These are phyloP conservation scores for Chaetura pelagica DNA, from an alignment of 2,113 vertebrate species.

Conservation along the genomic window DNA sequence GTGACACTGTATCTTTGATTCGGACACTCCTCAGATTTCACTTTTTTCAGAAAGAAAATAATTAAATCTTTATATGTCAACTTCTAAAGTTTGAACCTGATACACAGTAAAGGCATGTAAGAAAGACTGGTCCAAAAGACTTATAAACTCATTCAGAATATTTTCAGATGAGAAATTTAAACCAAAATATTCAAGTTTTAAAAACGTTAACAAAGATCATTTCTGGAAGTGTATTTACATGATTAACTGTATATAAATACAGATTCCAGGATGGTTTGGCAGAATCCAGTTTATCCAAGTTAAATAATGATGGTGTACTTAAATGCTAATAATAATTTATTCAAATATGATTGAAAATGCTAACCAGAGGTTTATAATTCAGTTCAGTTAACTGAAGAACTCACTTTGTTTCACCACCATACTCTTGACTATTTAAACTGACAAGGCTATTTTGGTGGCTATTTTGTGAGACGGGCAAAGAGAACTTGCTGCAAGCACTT, in stretches of 20 bases:
- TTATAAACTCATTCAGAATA: background rate
- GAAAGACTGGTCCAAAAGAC: background rate
- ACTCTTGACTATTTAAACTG: conserved; percentile 18
- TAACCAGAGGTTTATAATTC: background rate
- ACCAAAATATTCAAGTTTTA: background rate
- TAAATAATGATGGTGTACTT: background rate
- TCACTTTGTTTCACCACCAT: background rate
- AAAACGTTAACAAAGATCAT: background rate
- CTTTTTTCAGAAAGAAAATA: background rate
- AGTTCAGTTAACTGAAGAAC: background rate
- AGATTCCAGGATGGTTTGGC: background rate
- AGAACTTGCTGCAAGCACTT: conserved; percentile 24
- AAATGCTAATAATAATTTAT: background rate
- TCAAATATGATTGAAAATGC: background rate
- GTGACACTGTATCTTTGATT: background rate
- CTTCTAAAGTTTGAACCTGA: background rate
- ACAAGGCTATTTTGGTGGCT: conserved; percentile 40
- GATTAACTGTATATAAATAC: background rate
- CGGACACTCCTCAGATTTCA: background rate
- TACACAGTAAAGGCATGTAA: background rate
- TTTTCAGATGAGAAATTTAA: background rate
- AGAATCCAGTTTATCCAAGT: background rate
- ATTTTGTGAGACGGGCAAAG: background rate
- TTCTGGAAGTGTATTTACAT: background rate
- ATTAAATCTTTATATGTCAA: background rate